Conservation (phyloP, 2,888 invertebrate species). For the Apodemia mormo region DNA sequence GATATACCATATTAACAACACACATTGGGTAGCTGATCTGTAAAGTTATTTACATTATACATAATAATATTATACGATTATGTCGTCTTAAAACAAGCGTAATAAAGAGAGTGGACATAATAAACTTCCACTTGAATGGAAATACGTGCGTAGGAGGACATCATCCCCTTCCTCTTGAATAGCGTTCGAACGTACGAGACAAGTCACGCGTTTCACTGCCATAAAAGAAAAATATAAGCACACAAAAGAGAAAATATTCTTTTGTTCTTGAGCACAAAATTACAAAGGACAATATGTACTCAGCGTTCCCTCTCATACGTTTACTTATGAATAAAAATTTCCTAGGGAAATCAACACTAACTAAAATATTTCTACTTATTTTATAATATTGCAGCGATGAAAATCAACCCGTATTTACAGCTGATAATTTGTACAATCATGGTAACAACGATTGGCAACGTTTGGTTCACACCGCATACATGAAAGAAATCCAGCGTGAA, state of each 20-base stretch:
- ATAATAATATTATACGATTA: too few species aligned
- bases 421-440: too few species aligned
- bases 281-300: conserved; percentile 19
- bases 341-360: not conserved
- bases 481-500: too few species aligned
- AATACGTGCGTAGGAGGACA: conserved; percentile 71
- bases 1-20: too few species aligned
- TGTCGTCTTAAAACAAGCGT: conserved; percentile 13
- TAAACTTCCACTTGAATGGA: conserved; percentile 68
- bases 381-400: too few species aligned
- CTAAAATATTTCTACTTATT: too few species aligned
- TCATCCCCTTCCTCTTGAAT: conserved; percentile 65
- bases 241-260: conserved; percentile 24
- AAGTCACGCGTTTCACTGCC: conserved; percentile 39
- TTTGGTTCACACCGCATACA: too few species aligned
- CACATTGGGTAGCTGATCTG: too few species aligned
- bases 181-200: conserved; percentile 55
- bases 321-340: not conserved
- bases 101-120: conserved; percentile 43
- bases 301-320: not conserved
- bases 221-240: conserved; percentile 24
- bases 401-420: too few species aligned
- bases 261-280: conserved; percentile 21
- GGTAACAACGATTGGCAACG: too few species aligned
- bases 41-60: too few species aligned